Evolutionary conservation across 2,113 vertebrate species (phyloP), one percentile per base, ranked within the genome.

Genomic region (Heterotilapia buettikoferi): DNA sequence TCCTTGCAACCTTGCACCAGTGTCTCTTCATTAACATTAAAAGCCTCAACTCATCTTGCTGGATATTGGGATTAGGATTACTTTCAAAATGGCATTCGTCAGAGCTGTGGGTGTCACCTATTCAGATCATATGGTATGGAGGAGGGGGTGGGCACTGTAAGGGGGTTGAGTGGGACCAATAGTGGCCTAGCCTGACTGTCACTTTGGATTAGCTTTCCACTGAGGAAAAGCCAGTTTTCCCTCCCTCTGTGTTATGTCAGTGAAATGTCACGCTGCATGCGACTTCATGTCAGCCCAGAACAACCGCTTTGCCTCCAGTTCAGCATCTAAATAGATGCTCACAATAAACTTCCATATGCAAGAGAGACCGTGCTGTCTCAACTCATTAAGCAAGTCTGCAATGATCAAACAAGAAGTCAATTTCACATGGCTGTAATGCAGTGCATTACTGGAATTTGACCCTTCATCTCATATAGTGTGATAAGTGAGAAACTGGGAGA

Each of bases 211-310:
- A 83, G 53, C 78, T 92, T 90, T 88, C 80, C 84, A 76, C 68
- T 19, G 24, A 84, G 76, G 68, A 84, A 92, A 89, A 84, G 71
- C 83, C 84, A 63, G 45, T 80, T 80, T 53, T 36, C 54, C 89
- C 89, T 38, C 81, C 82, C 84, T 80, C 91, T 71, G 83, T 89
- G 88, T 91, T 91, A 57, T 92, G 92, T 93, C 93, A 89, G 89
- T 85, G 88, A 95, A 94, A 95, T 94, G 92, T 92, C 93, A 91
- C 59, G 45, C 91, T 90, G 89, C 86, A 90, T 91, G 92, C 85
- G 12, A 84, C 90, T 92, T 83, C 6, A 18, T 88, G 91, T 85
- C 90, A 90, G 80, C 79, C 38, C 85, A 80, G 45, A 92, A 90
- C 86, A 83, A 86, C 87, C 83, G 19, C 87, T 91, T 92, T 88